Conservation (phyloP, 1,140 invertebrate genomes). For the Aphaenogaster ashmeadi region DNA sequence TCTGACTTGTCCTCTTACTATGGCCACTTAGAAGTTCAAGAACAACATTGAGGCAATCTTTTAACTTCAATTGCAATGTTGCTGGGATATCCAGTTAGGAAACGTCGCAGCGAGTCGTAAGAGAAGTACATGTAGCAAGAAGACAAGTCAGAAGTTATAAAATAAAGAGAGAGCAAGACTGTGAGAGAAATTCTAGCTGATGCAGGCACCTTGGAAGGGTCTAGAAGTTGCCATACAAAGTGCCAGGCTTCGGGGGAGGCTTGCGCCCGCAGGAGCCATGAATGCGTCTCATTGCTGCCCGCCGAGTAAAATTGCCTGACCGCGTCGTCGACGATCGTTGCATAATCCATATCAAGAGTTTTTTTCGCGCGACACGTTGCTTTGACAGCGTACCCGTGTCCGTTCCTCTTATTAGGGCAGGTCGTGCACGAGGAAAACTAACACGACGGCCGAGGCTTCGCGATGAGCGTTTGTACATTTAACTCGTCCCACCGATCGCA, state of each 20-base stretch:
- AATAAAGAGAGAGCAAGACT: neutral
- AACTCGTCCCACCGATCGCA: neutral
- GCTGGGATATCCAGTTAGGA: too few relatives aligned
- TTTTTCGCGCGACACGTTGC: slow-evolving; percentile 3
- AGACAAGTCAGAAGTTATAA: neutral
- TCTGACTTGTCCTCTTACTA: neutral
- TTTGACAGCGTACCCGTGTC: neutral
- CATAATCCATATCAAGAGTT: slow-evolving; percentile 76
- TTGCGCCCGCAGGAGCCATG: slow-evolving; percentile 94
- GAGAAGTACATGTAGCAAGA: slow-evolving; percentile 1
- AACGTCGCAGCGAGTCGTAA: neutral
- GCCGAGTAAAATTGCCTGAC: slow-evolving; percentile 87
- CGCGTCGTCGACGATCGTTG: slow-evolving; percentile 85
- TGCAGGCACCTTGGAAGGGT: slow-evolving; percentile 90
- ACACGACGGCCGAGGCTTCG: neutral
- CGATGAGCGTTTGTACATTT: neutral
- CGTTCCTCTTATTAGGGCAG: neutral
- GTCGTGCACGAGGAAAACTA: neutral
- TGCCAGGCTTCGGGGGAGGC: slow-evolving; percentile 94
- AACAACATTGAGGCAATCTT: neutral
- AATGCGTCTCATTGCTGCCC: slow-evolving; percentile 91
- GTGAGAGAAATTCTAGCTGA: neutral
- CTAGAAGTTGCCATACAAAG: slow-evolving; percentile 95
- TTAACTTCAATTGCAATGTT: too few relatives aligned
- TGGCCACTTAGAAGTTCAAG: neutral